A percentile compares a stretch with the other conserved stretches of the same genome.
Evolutionary conservation across 2,888 invertebrate genomes (phyloP).

Genomic region (Cinara cedri): DNA sequence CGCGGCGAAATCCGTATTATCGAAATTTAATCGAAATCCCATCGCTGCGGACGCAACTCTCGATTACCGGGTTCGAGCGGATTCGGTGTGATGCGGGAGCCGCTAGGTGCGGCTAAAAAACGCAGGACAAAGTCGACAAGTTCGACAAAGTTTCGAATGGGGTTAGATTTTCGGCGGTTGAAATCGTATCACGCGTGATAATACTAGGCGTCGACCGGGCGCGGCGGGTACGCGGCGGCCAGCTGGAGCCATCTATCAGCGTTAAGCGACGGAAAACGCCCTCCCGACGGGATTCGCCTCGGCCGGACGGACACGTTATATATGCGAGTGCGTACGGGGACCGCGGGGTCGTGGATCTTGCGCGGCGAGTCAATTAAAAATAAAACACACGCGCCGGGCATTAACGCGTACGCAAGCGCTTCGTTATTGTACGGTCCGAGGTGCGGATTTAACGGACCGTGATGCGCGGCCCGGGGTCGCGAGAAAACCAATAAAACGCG

Average conservation of each 20-base stretch:
- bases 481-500: slow-evolving; percentile 50
- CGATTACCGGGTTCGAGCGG: too few species aligned
- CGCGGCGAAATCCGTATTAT: too few species aligned
- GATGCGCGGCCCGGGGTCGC: not conserved
- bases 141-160: too few species aligned
- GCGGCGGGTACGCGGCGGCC: too few species aligned
- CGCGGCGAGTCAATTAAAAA: slow-evolving; percentile 44
- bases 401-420: too few species aligned
- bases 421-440: not conserved
- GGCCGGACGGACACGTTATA: not conserved
- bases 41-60: too few species aligned
- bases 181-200: not conserved
- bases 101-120: too few species aligned
- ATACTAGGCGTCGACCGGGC: not conserved
- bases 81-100: too few species aligned
- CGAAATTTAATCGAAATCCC: too few species aligned
- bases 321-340: not conserved
- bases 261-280: slow-evolving; percentile 5
- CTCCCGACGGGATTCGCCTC: not conserved
- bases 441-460: slow-evolving; percentile 46
- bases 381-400: slow-evolving; percentile 8
- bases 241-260: slow-evolving; percentile 21
- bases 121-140: too few species aligned
- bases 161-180: too few species aligned
- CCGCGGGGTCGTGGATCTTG: too few species aligned